Evolutionary conservation across 64 coral and sea anemone genomes (phyloP), one percentile per base, ranked within the genome.

Genomic region (Platygyra sinensis): DNA sequence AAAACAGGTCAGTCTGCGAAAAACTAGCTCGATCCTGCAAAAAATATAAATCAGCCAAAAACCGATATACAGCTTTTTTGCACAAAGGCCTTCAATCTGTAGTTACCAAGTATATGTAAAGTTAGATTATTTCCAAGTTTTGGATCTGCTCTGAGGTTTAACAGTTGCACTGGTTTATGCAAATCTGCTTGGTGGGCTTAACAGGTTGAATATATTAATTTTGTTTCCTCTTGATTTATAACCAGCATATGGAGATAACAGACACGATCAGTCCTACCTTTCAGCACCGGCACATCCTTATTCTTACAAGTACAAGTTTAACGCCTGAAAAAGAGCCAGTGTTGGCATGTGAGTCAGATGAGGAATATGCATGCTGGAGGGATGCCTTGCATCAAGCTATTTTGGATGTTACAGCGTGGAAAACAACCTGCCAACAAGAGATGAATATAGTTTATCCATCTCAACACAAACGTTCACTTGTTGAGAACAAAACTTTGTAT

Each of bases 271-370:
- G 91, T 32, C 76, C 95, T 8, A 87, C 78, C 4, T 91, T 96
- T 20, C 90, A 80, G 52, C 69, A 90, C 20, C 91, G 87, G 16
- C 91, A 80, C 31, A 96, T 96, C 39, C 85, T 96, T 20, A 96
- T 96, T 54, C 83, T 96, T 11, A 88, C 95, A 10, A 96, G 95
- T 11, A 88, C 95, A 10, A 96, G 95, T 55, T 52, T 71, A 42
- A 90, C 88, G 10, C 95, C 93, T 38, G 95, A 96, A 42, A 96
- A 96, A 65, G 95, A 96, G 76, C 95, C 95, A 16, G 95, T 96
- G 28, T 54, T 96, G 18, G 91, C 95, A 2, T 72, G 88, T 62
- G 60, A 90, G 17, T 88, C 87, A 25, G 88, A 96, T 16, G 69
- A 96, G 16, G 88, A 93, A 36, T 94, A 88, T 83, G 57, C 69